Evolutionary conservation across 2,113 vertebrate genomes (phyloP).

Genomic region (Peromyscus leucopus): DNA sequence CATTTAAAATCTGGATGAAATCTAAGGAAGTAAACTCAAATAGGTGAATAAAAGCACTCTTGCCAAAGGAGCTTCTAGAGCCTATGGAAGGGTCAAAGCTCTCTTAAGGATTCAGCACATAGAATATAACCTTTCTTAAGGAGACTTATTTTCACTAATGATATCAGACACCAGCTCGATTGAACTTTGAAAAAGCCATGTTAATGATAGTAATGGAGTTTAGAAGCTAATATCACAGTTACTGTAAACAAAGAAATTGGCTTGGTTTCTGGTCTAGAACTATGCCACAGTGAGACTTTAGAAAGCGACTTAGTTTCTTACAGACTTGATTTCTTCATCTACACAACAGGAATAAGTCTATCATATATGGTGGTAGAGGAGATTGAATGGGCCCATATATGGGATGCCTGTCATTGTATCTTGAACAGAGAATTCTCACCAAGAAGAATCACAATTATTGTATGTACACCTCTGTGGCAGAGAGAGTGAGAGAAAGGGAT

Average conservation of each 20-base stretch:
- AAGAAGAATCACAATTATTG: not conserved
- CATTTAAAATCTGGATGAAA: not conserved
- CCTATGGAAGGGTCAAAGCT: not conserved
- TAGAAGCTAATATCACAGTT: not conserved
- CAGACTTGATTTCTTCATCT: not conserved
- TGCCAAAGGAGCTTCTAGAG: not conserved
- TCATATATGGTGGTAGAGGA: not conserved
- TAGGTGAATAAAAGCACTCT: not conserved
- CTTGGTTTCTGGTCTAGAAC: not conserved
- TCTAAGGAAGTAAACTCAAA: not conserved
- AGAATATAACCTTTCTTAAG: not conserved
- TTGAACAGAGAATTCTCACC: not conserved
- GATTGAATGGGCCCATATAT: not conserved
- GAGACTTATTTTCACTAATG: not conserved
- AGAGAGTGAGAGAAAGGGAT: not conserved
- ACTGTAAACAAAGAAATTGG: slow-evolving; percentile 1
- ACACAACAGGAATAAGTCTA: not conserved
- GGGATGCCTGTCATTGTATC: not conserved
- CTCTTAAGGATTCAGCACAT: not conserved
- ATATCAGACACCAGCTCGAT: not conserved
- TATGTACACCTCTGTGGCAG: not conserved
- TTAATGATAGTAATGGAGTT: not conserved
- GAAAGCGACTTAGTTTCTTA: not conserved
- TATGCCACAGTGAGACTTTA: not conserved
- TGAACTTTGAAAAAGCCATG: not conserved